Percentiles rank a stretch among this genome's conserved stretches.
phyloP scores from a whole-genome alignment of 1,140 invertebrate genomes.

The Orchesella cincta region DNA sequence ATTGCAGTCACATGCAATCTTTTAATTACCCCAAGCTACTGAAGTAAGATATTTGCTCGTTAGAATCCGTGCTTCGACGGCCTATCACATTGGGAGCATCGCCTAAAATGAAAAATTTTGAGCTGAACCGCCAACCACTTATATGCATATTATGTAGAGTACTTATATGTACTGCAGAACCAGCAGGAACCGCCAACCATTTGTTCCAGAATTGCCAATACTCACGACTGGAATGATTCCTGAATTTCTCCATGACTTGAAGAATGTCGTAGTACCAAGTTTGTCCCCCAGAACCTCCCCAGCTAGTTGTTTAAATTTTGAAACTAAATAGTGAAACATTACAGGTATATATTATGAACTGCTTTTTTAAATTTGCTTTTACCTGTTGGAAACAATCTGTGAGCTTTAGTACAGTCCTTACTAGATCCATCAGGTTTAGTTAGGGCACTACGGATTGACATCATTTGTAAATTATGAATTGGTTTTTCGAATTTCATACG shows the following conservation, averaged over 20 bases:
- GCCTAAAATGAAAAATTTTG: no score
- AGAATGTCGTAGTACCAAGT: background rate
- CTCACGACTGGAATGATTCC: constrained; percentile 26
- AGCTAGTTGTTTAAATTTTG: no score
- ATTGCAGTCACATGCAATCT: background rate
- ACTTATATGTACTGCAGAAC: background rate
- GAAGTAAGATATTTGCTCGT: background rate
- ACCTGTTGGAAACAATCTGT: constrained; percentile 21
- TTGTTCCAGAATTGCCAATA: background rate
- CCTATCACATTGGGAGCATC: background rate
- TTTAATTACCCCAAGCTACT: background rate
- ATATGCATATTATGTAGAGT: no score
- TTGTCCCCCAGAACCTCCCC: background rate
- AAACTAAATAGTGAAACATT: no score
- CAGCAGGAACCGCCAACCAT: background rate
- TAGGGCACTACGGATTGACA: background rate
- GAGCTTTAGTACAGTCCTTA: constrained; percentile 9
- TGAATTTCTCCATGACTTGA: background rate
- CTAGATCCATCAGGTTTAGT: background rate
- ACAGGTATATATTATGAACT: no score
- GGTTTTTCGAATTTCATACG: background rate
- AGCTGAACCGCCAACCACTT: no score
- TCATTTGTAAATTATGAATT: background rate
- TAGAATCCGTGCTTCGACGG: background rate
- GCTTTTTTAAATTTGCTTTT: no score